Percentiles rank a stretch among this genome's conserved stretches.
These are phyloP conservation scores for Salvator merianae DNA, from an alignment of 2,113 vertebrate genomes.

Conservation along the genomic window DNA sequence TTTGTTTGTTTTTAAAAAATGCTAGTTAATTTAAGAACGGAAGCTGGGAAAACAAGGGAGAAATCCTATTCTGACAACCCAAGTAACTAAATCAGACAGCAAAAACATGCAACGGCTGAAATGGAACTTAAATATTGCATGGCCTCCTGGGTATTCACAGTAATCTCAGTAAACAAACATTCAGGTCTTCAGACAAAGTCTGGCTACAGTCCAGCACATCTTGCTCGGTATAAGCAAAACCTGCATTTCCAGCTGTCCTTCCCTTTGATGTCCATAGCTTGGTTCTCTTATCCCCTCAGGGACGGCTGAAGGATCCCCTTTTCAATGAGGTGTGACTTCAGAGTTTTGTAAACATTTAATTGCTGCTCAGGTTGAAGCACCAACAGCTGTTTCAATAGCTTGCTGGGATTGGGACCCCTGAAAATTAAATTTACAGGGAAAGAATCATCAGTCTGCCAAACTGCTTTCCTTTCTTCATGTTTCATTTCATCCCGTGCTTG, in stretches of 20 bases:
- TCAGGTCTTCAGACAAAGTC: conserved; percentile 47
- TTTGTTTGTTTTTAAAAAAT: conserved; percentile 42
- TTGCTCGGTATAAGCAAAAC: conserved; percentile 20
- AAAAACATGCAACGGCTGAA: conserved; percentile 42
- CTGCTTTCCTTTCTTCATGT: neutral
- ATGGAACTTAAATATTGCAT: conserved; percentile 42
- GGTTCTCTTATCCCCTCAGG: conserved; percentile 55
- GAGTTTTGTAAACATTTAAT: conserved; percentile 86
- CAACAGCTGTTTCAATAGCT: conserved; percentile 91
- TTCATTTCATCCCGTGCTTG: neutral
- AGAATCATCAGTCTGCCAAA: conserved; percentile 3
- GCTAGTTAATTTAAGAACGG: conserved; percentile 35
- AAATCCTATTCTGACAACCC: conserved; percentile 12
- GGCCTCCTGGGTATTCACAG: conserved; percentile 63
- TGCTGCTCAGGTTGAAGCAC: conserved; percentile 92
- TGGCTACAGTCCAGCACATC: conserved; percentile 30
- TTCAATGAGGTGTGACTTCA: conserved; percentile 86
- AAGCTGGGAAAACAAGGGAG: conserved; percentile 36
- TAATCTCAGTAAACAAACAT: conserved; percentile 59
- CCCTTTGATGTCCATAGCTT: neutral
- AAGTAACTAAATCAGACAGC: conserved; percentile 49
- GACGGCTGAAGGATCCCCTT: conserved; percentile 85
- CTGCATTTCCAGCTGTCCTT: conserved; percentile 42
- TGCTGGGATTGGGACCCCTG: conserved; percentile 97
- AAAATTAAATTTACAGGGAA: conserved; percentile 6